phyloP scores from a whole-genome alignment of 2,888 invertebrate species.

The Mylabris sibirica region DNA sequence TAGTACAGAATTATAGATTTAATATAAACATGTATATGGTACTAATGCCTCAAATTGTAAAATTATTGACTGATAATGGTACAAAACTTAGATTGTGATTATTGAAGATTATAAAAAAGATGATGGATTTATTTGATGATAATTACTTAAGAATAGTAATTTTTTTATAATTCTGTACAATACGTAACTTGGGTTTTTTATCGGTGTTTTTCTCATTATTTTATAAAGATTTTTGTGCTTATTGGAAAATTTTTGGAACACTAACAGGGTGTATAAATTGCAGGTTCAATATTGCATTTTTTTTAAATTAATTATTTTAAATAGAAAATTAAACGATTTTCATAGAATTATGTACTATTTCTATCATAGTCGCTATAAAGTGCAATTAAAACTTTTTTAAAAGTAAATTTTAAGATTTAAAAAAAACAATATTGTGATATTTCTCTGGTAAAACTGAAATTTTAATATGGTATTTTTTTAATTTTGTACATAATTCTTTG shows the following conservation, averaged over 20 bases:
- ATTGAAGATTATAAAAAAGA: slow-evolving; percentile 23
- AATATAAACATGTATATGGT: slow-evolving; percentile 16
- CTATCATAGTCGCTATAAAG: slow-evolving; percentile 30
- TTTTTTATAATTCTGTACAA: slow-evolving; percentile 50
- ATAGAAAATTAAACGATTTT: slow-evolving; percentile 38
- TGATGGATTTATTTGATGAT: slow-evolving; percentile 31
- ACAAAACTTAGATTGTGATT: slow-evolving; percentile 45
- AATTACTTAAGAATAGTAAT: slow-evolving; percentile 36
- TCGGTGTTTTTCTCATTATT: slow-evolving; percentile 37
- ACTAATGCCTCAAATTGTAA: slow-evolving; percentile 31
- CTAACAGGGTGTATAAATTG: slow-evolving; percentile 53
- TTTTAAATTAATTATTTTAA: neutral
- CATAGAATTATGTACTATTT: slow-evolving; percentile 44
- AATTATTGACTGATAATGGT: slow-evolving; percentile 46
- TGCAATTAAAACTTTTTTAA: slow-evolving; percentile 43
- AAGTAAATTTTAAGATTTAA: slow-evolving; percentile 3
- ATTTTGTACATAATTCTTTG: slow-evolving; percentile 48
- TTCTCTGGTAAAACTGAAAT: slow-evolving; percentile 39
- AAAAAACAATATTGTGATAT: slow-evolving; percentile 38
- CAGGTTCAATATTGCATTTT: slow-evolving; percentile 26
- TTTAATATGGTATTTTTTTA: slow-evolving; percentile 38
- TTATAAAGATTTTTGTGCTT: slow-evolving; percentile 31
- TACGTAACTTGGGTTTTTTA: slow-evolving; percentile 47
- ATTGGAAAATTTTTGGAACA: slow-evolving; percentile 41
- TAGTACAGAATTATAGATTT: slow-evolving; percentile 45